Conservation (phyloP, 2,888 invertebrate species). For the Eristalis pertinax region DNA sequence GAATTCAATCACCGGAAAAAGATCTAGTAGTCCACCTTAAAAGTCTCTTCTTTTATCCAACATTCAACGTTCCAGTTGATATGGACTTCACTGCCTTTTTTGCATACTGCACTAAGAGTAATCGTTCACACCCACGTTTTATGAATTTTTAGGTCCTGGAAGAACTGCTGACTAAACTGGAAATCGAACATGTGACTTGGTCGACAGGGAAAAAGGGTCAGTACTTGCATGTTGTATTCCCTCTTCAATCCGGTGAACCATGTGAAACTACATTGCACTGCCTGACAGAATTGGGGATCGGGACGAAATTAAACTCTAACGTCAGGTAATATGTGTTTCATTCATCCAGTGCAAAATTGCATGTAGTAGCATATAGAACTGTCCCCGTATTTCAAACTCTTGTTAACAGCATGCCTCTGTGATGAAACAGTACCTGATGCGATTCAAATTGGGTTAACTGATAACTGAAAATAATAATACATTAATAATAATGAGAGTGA, state of each 20-base stretch:
- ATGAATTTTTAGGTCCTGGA: slow-evolving; percentile 84
- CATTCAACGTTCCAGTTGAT: too few species aligned
- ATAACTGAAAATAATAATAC: too few species aligned
- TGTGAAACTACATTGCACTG: slow-evolving; percentile 89
- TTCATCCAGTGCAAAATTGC: background rate
- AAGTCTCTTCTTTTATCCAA: too few species aligned
- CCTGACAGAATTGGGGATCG: slow-evolving; percentile 88
- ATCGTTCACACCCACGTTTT: background rate
- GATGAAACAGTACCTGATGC: slow-evolving; percentile 14
- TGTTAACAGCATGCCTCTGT: background rate
- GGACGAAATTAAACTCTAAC: slow-evolving; percentile 86
- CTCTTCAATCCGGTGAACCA: slow-evolving; percentile 86
- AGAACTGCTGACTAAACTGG: slow-evolving; percentile 85
- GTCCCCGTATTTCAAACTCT: background rate
- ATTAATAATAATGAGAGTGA: too few species aligned
- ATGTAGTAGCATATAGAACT: background rate
- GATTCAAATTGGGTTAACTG: slow-evolving; percentile 20
- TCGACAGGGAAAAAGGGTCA: slow-evolving; percentile 86
- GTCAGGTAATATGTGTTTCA: slow-evolving; percentile 84
- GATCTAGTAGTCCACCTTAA: too few species aligned
- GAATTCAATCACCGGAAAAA: too few species aligned
- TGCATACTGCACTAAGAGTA: background rate
- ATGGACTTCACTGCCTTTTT: background rate
- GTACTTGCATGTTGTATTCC: slow-evolving; percentile 88
- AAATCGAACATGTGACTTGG: slow-evolving; percentile 88